Base-by-base conservation (phyloP, 2,113 vertebrate species). In the Myotis lucifugus region DNA sequence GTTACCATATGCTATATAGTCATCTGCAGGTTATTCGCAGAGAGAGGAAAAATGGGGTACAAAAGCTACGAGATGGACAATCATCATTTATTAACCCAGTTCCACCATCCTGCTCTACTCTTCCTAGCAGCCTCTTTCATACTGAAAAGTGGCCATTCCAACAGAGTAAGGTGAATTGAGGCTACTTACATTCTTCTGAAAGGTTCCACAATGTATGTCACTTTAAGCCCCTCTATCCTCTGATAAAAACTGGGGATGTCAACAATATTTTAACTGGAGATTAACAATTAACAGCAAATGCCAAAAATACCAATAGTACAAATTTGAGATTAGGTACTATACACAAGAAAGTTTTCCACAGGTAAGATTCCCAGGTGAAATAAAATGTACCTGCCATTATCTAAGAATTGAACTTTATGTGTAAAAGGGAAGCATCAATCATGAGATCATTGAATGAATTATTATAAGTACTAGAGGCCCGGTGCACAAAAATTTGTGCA, bases 191-290 rank as follows among this genome's bases (percentile, higher is more conserved):
- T 54, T 92, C 23, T 46, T 69, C 29, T 74, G 27, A 23, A 79
- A 52, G 6, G 14, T 82, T 92, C 14, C 14, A 74, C 50, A 54
- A 72, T 1, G 11, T 6, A 48, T 67, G 64, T 50, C 79, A 86
- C 69, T 92, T 93, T 70, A 82, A 92, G 67, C 1, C 87, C 23
- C 11, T 40, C 19, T 77, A n/a, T 56, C 21, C 25, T 34, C 32
- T 52, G 48, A 84, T 14, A 84, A 93, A 90, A 90, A 79, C 56
- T n/a, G 15, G 37, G 15, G 12, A 67, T 94, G 32, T 90, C 61
- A 94, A 76, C 7, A 66, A 89, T 52, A 52, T 69, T 90, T 88
- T 67, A 90, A 69, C 42, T 82, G 82, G 46, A 29, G 64, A 69
- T 69, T 54, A 67, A 23, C 21, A 59, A 9, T 29, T 73, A 77